phyloP scores from a whole-genome alignment of 2,888 invertebrate species.

The Acrocyrtus sp. region DNA sequence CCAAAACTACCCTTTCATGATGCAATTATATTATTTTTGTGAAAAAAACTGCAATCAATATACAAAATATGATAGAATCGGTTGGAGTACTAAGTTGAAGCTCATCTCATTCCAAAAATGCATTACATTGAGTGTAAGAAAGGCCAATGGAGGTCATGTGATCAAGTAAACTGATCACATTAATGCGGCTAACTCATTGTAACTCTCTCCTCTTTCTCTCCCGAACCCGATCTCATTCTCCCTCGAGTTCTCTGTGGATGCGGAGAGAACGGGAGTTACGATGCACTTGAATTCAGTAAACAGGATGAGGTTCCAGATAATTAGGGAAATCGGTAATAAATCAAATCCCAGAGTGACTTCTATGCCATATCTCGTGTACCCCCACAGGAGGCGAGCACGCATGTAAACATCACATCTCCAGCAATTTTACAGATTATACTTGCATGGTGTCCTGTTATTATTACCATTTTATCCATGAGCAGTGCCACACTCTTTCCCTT shows the following conservation, averaged over 20 bases:
- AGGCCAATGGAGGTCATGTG: conserved; percentile 48
- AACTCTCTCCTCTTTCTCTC: not conserved
- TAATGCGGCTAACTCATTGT: conserved; percentile 43
- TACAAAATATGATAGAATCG: no score
- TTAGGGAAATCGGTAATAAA: conserved; percentile 63
- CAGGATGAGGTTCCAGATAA: conserved; percentile 63
- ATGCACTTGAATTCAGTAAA: conserved; percentile 49
- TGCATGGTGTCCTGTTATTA: no score
- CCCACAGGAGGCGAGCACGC: conserved; percentile 25
- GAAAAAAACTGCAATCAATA: no score
- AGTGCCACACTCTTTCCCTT: conserved; percentile 19
- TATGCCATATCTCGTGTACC: conserved; percentile 57
- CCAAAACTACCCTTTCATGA: no score
- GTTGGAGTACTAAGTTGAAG: no score
- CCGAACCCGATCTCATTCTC: conserved; percentile 4
- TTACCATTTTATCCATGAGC: no score
- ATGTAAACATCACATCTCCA: conserved; percentile 50
- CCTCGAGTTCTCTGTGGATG: conserved; percentile 1
- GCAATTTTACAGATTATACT: no score
- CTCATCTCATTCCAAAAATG: no score
- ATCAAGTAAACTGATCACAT: conserved; percentile 52
- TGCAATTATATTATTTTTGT: no score
- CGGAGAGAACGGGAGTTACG: not conserved
- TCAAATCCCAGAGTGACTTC: conserved; percentile 60
- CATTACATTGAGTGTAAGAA: conserved; percentile 28